Conservation (phyloP, 2,797 vertebrate genomes). For the Periparus ater region DNA sequence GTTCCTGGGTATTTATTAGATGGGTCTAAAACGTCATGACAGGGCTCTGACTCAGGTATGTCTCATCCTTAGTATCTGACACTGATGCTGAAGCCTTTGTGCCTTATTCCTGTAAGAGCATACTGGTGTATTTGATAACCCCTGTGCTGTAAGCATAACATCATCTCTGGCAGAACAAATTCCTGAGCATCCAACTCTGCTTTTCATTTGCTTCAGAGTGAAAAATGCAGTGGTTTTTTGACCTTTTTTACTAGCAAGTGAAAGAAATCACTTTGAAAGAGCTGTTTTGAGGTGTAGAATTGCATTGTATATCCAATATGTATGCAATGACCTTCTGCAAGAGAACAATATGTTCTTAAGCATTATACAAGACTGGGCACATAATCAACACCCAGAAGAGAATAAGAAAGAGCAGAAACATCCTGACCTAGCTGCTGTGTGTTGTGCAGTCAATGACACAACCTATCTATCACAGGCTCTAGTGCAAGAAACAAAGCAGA, state of each 20-base stretch:
- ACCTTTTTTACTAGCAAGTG: background rate
- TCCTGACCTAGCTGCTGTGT: background rate
- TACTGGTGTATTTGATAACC: background rate
- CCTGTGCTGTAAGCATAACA: background rate
- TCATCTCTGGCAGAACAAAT: slow-evolving; percentile 5
- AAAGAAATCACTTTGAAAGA: background rate
- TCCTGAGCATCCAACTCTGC: background rate
- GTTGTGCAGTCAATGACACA: background rate
- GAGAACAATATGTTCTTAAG: slow-evolving; percentile 12
- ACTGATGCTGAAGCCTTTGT: background rate
- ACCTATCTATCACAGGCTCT: background rate
- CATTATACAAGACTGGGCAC: background rate
- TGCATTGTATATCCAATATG: background rate
- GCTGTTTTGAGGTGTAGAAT: background rate
- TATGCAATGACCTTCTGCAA: background rate
- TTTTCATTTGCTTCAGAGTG: background rate
- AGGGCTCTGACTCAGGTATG: background rate
- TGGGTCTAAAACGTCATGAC: background rate
- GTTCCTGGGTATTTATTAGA: background rate
- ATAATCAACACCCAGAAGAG: background rate
- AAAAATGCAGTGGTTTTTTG: background rate
- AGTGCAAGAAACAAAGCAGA: background rate
- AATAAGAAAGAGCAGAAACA: background rate
- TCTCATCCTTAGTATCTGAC: background rate
- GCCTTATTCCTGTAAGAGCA: background rate